Evolutionary conservation across 2,113 vertebrate species (phyloP), one percentile per base, ranked within the genome.

Genomic region (Odobenus rosmarus): DNA sequence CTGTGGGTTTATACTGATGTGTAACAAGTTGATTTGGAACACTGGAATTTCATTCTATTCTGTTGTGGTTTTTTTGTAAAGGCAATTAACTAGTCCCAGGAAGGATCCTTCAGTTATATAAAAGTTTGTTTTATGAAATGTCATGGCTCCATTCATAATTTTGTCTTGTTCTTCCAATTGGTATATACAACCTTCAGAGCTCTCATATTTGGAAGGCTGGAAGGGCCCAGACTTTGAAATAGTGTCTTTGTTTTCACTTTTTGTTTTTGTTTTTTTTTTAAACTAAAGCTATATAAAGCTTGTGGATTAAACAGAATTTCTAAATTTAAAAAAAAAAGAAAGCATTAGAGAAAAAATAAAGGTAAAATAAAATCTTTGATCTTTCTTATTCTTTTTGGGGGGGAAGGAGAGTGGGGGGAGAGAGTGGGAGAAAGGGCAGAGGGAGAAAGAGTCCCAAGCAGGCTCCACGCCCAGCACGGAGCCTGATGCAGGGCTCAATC

Each of bases 241-340:
- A 99, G 99, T 99, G 99, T 99, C 99, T 99, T 99, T 99, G 99
- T 99, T 99, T 99, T 99, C 98, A 99, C 98, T 98, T 98, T 97
- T 98, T 98, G 96, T 77, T 98, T 98, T 98, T 76, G 97, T 97
- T 95, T 98, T 96, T 97, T 98, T 98, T 99, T 98, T 98, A 79
- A 99, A 99, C 98, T 99, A 99, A 99, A 99, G 99, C 99, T 99
- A 99, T 99, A 99, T 99, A 99, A 99, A 98, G 98, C 99, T 99
- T 99, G 99, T 99, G 99, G 98, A 99, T 99, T 99, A 99, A 99
- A 99, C 98, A 98, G 98, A 99, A 99, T 99, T 99, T 99, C 98
- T 99, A 99, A 99, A 99, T 99, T 99, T 99, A 99, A 99, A 98
- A 98, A 94, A n/a, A n/a, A n/a, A n/a, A n/a, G n/a, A n/a, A n/a